Conservation (phyloP, 2,797 vertebrate genomes). For the Parauchenoglanis ngamensis region DNA sequence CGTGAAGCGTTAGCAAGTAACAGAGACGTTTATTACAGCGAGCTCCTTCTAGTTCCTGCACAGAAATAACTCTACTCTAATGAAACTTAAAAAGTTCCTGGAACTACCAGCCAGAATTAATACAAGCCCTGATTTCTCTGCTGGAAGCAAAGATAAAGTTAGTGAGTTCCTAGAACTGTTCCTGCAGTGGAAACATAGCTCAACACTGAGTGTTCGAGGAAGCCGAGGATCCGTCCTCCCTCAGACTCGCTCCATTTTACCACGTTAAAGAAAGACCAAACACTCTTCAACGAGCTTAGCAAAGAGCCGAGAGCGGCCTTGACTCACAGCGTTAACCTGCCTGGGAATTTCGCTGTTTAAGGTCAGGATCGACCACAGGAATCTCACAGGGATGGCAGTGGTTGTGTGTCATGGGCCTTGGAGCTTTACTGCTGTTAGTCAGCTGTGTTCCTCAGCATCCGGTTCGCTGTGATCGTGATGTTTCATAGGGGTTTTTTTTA, state of each 20-base stretch:
- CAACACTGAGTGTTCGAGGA: constrained; percentile 13
- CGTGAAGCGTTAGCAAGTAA: background rate
- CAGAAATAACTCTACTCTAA: background rate
- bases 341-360: constrained; percentile 28
- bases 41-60: background rate
- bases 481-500: background rate
- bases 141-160: background rate
- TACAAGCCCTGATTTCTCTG: background rate
- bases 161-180: background rate
- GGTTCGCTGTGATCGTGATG: background rate
- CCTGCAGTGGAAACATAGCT: background rate
- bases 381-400: background rate
- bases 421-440: constrained; percentile 3
- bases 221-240: constrained; percentile 13
- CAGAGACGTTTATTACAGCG: background rate
- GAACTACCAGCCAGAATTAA: background rate
- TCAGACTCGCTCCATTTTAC: background rate
- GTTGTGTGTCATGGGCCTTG: background rate
- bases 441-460: constrained; percentile 18
- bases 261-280: constrained; percentile 28
- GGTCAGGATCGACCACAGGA: constrained; percentile 8
- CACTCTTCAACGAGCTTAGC: constrained; percentile 18
- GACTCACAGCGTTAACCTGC: constrained; percentile 20
- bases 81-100: background rate
- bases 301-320: constrained; percentile 12